Evolutionary conservation across 2,113 vertebrate species (phyloP).

Genomic region (Gnathonemus echidnorhynchus): DNA sequence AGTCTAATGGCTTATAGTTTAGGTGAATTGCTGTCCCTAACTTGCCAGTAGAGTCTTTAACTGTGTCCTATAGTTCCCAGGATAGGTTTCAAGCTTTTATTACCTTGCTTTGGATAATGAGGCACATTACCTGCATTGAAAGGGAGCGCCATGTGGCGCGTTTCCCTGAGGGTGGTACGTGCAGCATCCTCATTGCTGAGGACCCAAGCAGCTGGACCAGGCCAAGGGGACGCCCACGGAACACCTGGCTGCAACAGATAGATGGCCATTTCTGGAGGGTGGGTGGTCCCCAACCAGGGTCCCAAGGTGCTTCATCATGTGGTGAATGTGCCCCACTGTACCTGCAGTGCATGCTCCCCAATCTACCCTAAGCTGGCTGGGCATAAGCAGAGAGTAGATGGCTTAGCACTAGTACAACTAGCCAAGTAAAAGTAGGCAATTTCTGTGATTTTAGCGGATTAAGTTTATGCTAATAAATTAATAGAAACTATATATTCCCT

Average conservation of each 20-base stretch:
- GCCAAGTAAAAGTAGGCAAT: not conserved
- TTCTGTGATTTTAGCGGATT: not conserved
- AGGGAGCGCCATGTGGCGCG: not conserved
- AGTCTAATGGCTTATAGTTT: not conserved
- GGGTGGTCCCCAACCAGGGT: not conserved
- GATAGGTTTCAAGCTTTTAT: not conserved
- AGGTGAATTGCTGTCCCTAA: not conserved
- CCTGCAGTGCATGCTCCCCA: not conserved
- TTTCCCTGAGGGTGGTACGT: not conserved
- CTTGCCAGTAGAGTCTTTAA: not conserved
- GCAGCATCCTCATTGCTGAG: not conserved
- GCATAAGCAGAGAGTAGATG: not conserved
- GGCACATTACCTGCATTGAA: not conserved
- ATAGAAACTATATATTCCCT: not conserved
- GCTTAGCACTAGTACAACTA: not conserved
- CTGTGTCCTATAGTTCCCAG: not conserved
- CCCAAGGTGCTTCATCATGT: not conserved
- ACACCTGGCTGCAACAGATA: not conserved
- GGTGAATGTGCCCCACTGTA: not conserved
- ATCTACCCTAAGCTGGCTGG: not conserved
- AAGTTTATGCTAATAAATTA: not conserved
- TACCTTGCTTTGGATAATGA: not conserved
- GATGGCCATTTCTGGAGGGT: not conserved
- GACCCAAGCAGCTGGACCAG: not conserved
- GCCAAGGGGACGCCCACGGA: not conserved